Conservation (phyloP, 2,113 vertebrate species). For the Pampusana beccarii region DNA sequence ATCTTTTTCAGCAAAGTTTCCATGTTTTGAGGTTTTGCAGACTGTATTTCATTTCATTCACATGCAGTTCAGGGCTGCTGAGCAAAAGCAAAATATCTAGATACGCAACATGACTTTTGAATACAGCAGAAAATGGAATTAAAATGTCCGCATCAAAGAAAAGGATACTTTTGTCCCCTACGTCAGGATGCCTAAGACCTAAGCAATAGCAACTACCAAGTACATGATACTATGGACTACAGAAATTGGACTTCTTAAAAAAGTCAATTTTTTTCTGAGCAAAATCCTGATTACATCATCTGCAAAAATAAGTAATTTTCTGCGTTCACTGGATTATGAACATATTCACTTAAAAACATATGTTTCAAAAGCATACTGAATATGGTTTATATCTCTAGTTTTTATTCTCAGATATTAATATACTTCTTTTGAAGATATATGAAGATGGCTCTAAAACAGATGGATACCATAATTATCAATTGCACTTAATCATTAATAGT, state of each 20-base stretch:
- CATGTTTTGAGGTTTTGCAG: background rate
- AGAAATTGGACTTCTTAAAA: background rate
- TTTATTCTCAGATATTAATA: background rate
- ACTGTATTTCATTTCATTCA: background rate
- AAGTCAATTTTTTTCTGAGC: background rate
- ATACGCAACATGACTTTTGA: background rate
- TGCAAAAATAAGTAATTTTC: background rate
- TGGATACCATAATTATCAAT: background rate
- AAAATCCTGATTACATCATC: background rate
- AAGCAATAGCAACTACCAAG: background rate
- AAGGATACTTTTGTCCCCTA: background rate
- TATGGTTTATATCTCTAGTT: background rate
- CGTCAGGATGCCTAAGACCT: background rate
- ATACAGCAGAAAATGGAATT: background rate
- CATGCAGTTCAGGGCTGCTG: background rate
- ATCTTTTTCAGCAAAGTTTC: background rate
- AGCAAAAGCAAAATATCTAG: background rate
- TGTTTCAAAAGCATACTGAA: background rate
- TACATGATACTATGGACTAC: background rate
- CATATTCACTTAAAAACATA: background rate
- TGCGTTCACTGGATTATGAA: background rate
- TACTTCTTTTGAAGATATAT: background rate
- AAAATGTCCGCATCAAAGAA: background rate
- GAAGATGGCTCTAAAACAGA: slow-evolving; percentile 11
- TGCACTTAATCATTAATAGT: background rate